Evolutionary conservation across 2,113 vertebrate genomes (phyloP).

Genomic region (Tor tambroides): DNA sequence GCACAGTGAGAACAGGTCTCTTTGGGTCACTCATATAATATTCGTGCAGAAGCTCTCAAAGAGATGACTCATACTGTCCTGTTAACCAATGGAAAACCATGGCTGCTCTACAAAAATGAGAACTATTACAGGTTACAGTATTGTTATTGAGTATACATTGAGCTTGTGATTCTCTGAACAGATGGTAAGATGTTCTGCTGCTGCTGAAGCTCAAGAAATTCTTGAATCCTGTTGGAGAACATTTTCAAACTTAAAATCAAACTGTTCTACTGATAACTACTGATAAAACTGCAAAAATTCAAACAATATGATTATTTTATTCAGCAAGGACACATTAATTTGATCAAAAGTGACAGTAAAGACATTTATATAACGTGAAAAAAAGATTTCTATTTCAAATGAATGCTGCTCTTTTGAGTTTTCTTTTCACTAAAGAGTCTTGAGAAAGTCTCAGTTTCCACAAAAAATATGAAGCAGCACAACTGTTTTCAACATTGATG

Average conservation of each 20-base stretch:
- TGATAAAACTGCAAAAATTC: neutral
- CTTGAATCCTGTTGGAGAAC: neutral
- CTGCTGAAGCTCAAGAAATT: neutral
- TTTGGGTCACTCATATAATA: neutral
- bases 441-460: neutral
- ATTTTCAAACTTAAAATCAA: no score
- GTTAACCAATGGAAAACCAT: neutral
- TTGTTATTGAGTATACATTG: neutral
- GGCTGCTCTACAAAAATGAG: neutral
- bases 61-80: neutral
- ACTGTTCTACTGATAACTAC: neutral
- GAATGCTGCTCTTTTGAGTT: no score
- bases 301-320: neutral
- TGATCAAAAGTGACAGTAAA: neutral
- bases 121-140: neutral
- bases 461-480: neutral
- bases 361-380: no score
- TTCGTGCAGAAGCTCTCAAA: constrained; percentile 4
- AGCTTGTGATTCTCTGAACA: neutral
- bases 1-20: neutral
- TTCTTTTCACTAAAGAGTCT: neutral
- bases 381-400: neutral
- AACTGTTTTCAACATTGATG: neutral
- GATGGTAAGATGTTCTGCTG: neutral
- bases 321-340: neutral